Base-by-base conservation (phyloP, 2,888 invertebrate species). In the Arrhopalites spinosus region DNA sequence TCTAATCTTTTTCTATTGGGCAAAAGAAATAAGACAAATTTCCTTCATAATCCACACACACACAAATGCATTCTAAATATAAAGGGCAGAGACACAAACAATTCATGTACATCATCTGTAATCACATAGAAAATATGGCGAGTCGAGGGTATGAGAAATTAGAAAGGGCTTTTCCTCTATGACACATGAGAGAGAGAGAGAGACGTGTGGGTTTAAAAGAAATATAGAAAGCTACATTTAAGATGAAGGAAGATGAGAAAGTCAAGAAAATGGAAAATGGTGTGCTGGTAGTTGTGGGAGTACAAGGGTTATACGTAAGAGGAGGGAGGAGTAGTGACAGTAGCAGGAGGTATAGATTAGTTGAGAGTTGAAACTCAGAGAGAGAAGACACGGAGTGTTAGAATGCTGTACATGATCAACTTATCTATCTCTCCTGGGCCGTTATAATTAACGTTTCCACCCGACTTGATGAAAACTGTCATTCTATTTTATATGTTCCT, bases 371-470 rank as follows among this genome's bases (percentile, higher is more conserved):
- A 36, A 59, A 8, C n/a, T 59, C 27, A 30, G 63, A 63, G 56
- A 13, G 59, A 20, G 47, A 72, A 25, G 29, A 45, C 20, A 29
- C 27, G 13, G 71, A 71, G 64, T 73, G 63, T 73, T 56, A 23
- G 71, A 59, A 77, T 77, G 72, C 76, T 79, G 71, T 80, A 76
- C 77, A 79, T 77, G 78, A 79, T 80, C 79, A 74, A 79, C 79
- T 81, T 81, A 81, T 79, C 77, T 79, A 77, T 36, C 5, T 81
- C 80, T 80, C 79, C 70, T 77, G 78, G 81, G 80, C 76, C 77
- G 80, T 80, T 81, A 81, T 81, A 81, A 81, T 81, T 81, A 81
- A 81, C 78, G 81, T 79, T 81, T 81, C 79, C 76, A 75, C 80
- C 77, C 76, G 70, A 77, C 76, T 79, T 78, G 76, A 78, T 78